Evolutionary conservation across 2,888 invertebrate genomes (phyloP).

Genomic region (Coenonympha arcania): DNA sequence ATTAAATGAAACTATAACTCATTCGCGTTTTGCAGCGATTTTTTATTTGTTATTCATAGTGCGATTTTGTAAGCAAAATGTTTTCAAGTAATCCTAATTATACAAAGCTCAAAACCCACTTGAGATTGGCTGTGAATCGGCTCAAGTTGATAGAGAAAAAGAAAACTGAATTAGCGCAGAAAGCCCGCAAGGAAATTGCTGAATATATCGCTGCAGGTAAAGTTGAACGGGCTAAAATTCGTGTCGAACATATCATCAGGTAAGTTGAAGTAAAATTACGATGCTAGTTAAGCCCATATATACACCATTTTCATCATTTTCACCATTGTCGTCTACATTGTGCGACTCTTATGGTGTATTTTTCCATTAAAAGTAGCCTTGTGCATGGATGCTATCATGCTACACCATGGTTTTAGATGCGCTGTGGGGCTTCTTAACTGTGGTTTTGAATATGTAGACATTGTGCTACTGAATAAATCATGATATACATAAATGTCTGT

Average conservation of each 20-base stretch:
- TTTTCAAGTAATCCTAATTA: slow-evolving; percentile 95
- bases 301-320: too few species aligned
- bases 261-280: slow-evolving; percentile 33
- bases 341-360: too few species aligned
- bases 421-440: too few species aligned
- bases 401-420: too few species aligned
- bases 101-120: slow-evolving; percentile 95
- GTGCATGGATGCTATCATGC: too few species aligned
- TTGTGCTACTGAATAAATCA: too few species aligned
- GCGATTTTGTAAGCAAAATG: slow-evolving; percentile 70
- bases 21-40: neutral
- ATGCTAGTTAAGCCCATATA: too few species aligned
- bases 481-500: too few species aligned
- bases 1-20: neutral
- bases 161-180: slow-evolving; percentile 96
- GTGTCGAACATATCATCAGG: slow-evolving; percentile 98
- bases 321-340: too few species aligned
- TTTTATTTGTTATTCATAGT: neutral
- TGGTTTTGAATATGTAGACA: too few species aligned
- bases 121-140: slow-evolving; percentile 93
- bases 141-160: slow-evolving; percentile 97
- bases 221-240: slow-evolving; percentile 91
- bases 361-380: too few species aligned
- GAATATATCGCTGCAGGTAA: slow-evolving; percentile 93
- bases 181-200: slow-evolving; percentile 97